Evolutionary conservation across 2,113 vertebrate species (phyloP).

Genomic region (Rhadina sibilatrix): DNA sequence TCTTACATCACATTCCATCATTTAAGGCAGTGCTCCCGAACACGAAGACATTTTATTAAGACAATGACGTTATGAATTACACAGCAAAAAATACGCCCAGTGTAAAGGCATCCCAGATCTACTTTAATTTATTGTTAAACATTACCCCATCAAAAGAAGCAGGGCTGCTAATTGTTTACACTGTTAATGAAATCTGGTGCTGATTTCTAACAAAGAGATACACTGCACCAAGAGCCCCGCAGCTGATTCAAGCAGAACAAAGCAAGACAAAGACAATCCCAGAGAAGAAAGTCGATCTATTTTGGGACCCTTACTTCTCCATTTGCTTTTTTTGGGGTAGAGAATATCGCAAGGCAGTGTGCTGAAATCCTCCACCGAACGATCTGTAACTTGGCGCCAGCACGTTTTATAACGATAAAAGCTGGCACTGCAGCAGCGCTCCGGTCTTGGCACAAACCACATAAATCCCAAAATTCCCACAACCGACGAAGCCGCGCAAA

Average conservation of each 20-base stretch:
- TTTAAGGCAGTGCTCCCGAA: not conserved
- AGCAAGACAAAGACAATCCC: conserved; percentile 54
- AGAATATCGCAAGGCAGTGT: not conserved
- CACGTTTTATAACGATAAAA: conserved; percentile 38
- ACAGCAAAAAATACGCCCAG: conserved; percentile 1
- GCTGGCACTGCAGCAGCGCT: conserved; percentile 20
- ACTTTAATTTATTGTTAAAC: not conserved
- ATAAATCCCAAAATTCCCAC: not conserved
- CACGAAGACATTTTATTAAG: conserved; percentile 38
- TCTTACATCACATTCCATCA: conserved; percentile 50
- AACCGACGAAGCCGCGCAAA: not conserved
- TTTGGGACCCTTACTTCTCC: conserved; percentile 15
- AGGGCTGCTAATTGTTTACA: not conserved
- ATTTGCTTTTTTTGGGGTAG: not conserved
- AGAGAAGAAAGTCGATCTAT: conserved; percentile 14
- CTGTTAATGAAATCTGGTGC: not conserved
- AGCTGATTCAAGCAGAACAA: conserved; percentile 44
- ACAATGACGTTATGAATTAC: conserved; percentile 50
- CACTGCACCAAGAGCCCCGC: conserved; percentile 50
- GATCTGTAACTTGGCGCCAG: conserved; percentile 9
- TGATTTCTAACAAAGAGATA: conserved; percentile 59
- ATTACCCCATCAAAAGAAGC: not conserved
- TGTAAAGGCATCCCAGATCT: not conserved
- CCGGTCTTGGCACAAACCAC: not conserved
- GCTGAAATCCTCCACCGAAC: conserved; percentile 2